phyloP scores from a whole-genome alignment of 1,140 invertebrate species.

The Hyles vespertilio region DNA sequence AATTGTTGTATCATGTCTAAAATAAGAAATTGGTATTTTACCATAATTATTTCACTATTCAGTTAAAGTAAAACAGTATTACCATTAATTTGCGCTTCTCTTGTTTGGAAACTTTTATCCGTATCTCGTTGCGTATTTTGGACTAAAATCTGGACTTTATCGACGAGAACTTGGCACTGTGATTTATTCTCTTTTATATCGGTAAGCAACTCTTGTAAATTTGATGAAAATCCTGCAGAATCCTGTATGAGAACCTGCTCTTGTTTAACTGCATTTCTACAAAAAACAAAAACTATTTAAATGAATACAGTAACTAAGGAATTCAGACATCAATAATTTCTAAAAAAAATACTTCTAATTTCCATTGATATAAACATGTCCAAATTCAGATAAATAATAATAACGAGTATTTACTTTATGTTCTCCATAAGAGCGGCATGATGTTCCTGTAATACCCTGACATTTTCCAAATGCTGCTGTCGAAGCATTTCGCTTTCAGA shows the following conservation, averaged over 20 bases:
- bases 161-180: conserved; percentile 39
- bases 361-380: neutral
- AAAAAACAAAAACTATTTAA: neutral
- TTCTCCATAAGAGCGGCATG: conserved; percentile 66
- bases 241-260: conserved; percentile 60
- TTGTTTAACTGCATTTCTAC: conserved; percentile 62
- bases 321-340: neutral
- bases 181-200: conserved; percentile 52
- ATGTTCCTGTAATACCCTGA: conserved; percentile 65
- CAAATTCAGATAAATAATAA: neutral
- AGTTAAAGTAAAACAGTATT: neutral
- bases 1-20: conserved; percentile 58
- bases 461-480: conserved; percentile 62
- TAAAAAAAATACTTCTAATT: neutral
- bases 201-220: conserved; percentile 43
- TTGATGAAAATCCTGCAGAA: conserved; percentile 49
- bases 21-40: conserved; percentile 11
- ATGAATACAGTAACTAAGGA: neutral
- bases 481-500: conserved; percentile 57
- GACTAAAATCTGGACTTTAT: conserved; percentile 41
- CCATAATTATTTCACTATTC: neutral
- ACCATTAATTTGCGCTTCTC: conserved; percentile 58
- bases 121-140: conserved; percentile 39
- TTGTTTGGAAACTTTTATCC: conserved; percentile 44
- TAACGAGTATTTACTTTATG: conserved; percentile 50